These are phyloP conservation scores for Seira sanloemensis DNA, from an alignment of 2,888 invertebrate species.

Conservation along the genomic window DNA sequence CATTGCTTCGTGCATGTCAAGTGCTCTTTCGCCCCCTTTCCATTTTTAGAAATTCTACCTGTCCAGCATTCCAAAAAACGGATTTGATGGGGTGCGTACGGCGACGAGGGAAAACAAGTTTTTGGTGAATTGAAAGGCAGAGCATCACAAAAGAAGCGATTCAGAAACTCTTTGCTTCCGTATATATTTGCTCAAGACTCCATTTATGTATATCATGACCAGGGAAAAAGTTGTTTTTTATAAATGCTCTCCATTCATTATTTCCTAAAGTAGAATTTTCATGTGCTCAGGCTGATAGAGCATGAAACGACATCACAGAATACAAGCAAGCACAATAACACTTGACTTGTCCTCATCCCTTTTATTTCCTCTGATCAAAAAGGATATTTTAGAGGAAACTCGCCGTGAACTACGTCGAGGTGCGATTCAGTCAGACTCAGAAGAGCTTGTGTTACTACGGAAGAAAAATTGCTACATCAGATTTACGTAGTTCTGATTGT, in stretches of 20 bases:
- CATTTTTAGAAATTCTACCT: not conserved
- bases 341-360: constrained; percentile 42
- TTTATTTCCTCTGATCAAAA: not conserved
- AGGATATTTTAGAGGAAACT: constrained; percentile 20
- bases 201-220: too few relatives aligned
- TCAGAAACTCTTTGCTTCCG: too few relatives aligned
- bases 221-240: too few relatives aligned
- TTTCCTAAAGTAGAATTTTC: not conserved
- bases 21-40: not conserved
- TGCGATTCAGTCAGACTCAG: not conserved
- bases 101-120: too few relatives aligned
- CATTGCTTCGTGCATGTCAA: too few relatives aligned
- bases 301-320: constrained; percentile 45
- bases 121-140: too few relatives aligned
- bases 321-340: constrained; percentile 23
- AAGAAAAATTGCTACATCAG: too few relatives aligned
- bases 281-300: constrained; percentile 35
- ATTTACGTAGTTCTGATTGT: not conserved
- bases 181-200: too few relatives aligned
- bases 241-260: not conserved
- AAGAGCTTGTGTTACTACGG: not conserved
- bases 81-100: too few relatives aligned
- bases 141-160: too few relatives aligned
- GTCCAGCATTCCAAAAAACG: not conserved
- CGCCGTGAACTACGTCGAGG: not conserved